Base-by-base conservation (phyloP, 1,140 invertebrate species). In the Oryctes rhinoceros region DNA sequence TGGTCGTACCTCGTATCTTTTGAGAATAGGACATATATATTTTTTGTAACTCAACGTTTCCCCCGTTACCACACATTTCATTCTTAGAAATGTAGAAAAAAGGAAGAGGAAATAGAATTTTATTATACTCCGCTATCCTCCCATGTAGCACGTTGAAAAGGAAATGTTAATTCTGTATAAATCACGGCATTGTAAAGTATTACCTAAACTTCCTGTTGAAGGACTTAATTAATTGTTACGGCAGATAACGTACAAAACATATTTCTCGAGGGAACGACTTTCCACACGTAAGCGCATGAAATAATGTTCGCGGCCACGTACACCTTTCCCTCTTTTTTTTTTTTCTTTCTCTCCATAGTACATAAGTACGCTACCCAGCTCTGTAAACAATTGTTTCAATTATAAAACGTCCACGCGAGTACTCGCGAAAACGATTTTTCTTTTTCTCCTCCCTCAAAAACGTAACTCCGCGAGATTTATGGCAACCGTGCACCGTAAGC, bases 191-290 rank as follows among this genome's bases (percentile, higher is more conserved):
- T 71, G 65, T 71, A 71, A 35, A 71, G 65, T 24, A 71, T 71
- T 30, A 15, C 65, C 65, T 71, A 37, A 37, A 71, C 65, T 71
- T 71, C 65, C 65, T 71, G 65, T 71, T 71, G 65, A 71, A 71
- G 35, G 65, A 71, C 65, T 71, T 71, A 71, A 71, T 71, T 71
- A 71, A 71, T 71, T 71, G 65, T 24, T 15, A 71, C 20, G 65
- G 20, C 35, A 71, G 65, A 71, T 71, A 71, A 71, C 24, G 24
- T 71, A 71, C 18, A 24, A 35, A 71, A 71, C 13, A 37, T 35
- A 71, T 71, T 71, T 71, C 65, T 71, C 65, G 20, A 37, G 65
- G 24, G 65, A 71, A 71, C 65, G 65, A 71, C 24, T 71, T 71
- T 37, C 20, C 65, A 71, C 65, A 71, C 65, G 65, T 71, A 30